Evolutionary conservation across 2,888 invertebrate species (phyloP).

Genomic region (Ctenicera cuprea): DNA sequence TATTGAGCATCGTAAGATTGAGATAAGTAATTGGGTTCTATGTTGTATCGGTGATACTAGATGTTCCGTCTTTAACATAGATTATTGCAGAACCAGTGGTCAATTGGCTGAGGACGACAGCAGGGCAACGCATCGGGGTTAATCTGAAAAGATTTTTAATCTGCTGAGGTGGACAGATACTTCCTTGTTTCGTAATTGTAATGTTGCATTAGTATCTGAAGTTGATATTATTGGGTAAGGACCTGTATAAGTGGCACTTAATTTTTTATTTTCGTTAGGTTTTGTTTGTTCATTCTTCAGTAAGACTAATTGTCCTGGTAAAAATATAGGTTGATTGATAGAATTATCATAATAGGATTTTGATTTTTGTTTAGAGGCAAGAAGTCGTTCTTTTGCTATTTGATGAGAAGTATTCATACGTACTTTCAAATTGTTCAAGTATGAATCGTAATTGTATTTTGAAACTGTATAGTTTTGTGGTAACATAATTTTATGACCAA

Average conservation of each 20-base stretch:
- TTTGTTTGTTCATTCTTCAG: constrained; percentile 12
- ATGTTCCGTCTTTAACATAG: too few relatives aligned
- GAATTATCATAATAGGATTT: constrained; percentile 53
- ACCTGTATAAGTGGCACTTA: background rate
- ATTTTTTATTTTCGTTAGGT: background rate
- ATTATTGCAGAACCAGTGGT: too few relatives aligned
- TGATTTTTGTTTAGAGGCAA: constrained; percentile 57
- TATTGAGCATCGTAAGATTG: too few relatives aligned
- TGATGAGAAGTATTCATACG: constrained; percentile 57
- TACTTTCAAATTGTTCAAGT: constrained; percentile 51
- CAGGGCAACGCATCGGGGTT: too few relatives aligned
- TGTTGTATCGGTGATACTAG: too few relatives aligned
- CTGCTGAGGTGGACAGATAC: background rate
- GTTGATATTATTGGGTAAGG: background rate
- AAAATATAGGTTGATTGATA: background rate
- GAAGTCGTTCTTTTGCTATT: constrained; percentile 58
- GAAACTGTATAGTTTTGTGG: constrained; percentile 56
- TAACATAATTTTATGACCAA: constrained; percentile 56
- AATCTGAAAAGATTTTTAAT: constrained; percentile 1
- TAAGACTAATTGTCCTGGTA: constrained; percentile 8
- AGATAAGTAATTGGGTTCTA: too few relatives aligned
- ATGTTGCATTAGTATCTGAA: background rate
- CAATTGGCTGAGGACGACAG: too few relatives aligned
- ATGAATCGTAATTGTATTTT: constrained; percentile 61
- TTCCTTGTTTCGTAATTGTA: background rate